phyloP scores from a whole-genome alignment of 2,113 vertebrate species.

The Pelecanoides urinatrix region DNA sequence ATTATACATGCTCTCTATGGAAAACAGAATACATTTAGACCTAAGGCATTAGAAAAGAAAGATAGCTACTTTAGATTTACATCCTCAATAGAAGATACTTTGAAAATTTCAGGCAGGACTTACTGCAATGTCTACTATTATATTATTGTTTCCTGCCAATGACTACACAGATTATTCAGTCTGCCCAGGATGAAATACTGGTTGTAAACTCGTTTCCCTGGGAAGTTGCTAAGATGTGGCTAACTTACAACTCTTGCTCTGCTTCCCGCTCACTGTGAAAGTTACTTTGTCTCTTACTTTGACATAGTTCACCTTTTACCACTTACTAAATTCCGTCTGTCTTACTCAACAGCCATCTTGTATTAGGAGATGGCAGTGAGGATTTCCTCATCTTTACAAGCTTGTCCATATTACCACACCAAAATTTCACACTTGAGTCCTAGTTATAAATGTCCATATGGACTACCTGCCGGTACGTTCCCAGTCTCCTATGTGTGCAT shows the following conservation, averaged over 20 bases:
- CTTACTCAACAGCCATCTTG: not conserved
- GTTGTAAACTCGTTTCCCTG: not conserved
- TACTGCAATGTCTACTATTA: not conserved
- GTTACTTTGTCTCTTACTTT: not conserved
- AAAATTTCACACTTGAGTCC: not conserved
- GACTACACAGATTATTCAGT: not conserved
- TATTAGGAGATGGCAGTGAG: not conserved
- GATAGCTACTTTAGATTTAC: conserved; percentile 43
- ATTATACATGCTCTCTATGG: conserved; percentile 27
- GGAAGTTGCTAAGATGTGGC: not conserved
- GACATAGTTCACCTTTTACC: not conserved
- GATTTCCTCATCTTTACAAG: not conserved
- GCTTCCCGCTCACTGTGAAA: not conserved
- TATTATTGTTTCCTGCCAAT: not conserved
- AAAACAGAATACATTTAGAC: not conserved
- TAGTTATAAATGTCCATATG: not conserved
- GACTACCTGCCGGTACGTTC: too few relatives aligned
- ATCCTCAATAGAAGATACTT: conserved; percentile 14
- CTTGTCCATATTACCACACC: not conserved
- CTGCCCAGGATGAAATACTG: not conserved
- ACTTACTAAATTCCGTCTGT: not conserved
- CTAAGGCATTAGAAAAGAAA: conserved; percentile 28
- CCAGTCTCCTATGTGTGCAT: too few relatives aligned
- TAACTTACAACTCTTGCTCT: not conserved
- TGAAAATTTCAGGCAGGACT: conserved; percentile 23